Percentiles rank a stretch among this genome's conserved stretches.
phyloP scores from a whole-genome alignment of 2,113 vertebrate species.

The Barbus barbus region DNA sequence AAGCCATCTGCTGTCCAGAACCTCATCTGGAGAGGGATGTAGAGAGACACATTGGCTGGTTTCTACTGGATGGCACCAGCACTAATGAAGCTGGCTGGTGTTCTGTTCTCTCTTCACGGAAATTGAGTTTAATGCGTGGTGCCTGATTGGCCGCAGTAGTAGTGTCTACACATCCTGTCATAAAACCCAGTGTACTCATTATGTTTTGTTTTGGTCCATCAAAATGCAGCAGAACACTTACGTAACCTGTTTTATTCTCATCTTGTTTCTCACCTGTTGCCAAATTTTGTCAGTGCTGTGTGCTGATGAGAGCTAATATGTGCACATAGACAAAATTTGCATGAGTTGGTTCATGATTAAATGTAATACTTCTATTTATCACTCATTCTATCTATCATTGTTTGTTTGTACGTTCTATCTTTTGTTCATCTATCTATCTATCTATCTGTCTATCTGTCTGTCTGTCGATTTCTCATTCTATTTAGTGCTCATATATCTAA shows the following conservation, averaged over 20 bases:
- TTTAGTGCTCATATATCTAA: too few relatives aligned
- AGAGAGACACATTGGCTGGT: not conserved
- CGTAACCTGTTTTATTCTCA: constrained; percentile 41
- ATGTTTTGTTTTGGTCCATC: constrained; percentile 16
- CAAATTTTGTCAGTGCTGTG: not conserved
- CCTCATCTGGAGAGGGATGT: not conserved
- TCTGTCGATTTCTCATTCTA: too few relatives aligned
- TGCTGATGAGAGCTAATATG: not conserved
- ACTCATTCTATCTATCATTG: not conserved
- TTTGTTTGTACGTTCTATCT: not conserved
- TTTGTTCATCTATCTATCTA: too few relatives aligned
- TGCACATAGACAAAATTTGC: not conserved
- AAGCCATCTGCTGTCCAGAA: not conserved
- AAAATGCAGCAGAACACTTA: constrained; percentile 45
- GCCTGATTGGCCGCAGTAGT: not conserved
- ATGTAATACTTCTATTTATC: not conserved
- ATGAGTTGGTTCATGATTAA: not conserved
- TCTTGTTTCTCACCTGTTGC: constrained; percentile 6
- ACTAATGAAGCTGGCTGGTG: constrained; percentile 7
- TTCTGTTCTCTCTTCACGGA: constrained; percentile 13
- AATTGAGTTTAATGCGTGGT: constrained; percentile 15
- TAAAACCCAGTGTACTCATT: constrained; percentile 45
- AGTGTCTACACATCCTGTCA: constrained; percentile 22
- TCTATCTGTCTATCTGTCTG: too few relatives aligned
- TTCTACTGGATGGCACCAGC: not conserved